Evolutionary conservation across 2,113 vertebrate genomes (phyloP), one percentile per base, ranked within the genome.

Genomic region (Sardina pilchardus): DNA sequence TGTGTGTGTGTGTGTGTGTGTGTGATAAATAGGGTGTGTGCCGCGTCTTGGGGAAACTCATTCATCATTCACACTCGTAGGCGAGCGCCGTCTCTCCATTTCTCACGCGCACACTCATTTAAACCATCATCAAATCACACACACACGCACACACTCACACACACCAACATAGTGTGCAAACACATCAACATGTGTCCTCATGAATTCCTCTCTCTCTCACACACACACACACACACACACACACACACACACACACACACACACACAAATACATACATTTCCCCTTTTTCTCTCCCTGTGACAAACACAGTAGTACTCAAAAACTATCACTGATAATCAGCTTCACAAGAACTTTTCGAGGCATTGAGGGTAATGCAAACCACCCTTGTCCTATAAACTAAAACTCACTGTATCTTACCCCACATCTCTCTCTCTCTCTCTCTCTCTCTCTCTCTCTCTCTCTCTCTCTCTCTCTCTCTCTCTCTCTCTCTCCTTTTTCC

Each of bases 41-140:
- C 7, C 14, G 67, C 30, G 5, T 75, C 67, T 75, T 34, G 30
- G 30, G 67, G 67, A 78, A 78, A 78, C 71, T 78, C 71, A 78
- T 78, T 78, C 71, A 78, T 78, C 71, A 78, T 78, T 78, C 71
- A 78, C 30, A 78, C 71, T 78, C 34, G 71, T 36, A 78, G 71
- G 71, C 71, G 71, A 78, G 34, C 71, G 30, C 14, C 71, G 2
- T 78, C 71, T 78, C 71, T 78, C 30, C 12, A 36, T 78, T 78
- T 34, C 71, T 78, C 71, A 78, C 71, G 26, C 30, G 30, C 63
- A 71, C 26, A 71, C 71, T 78, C 71, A 36, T 78, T 78, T 78
- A 34, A 78, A 78, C 71, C 71, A 36, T 78, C 71, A 71, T 71
- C 63, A 71, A 30, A 78, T 78, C 71, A 34, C 71, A 78, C 71